phyloP scores from a whole-genome alignment of 1,140 invertebrate species.

The Aphelinus certus region DNA sequence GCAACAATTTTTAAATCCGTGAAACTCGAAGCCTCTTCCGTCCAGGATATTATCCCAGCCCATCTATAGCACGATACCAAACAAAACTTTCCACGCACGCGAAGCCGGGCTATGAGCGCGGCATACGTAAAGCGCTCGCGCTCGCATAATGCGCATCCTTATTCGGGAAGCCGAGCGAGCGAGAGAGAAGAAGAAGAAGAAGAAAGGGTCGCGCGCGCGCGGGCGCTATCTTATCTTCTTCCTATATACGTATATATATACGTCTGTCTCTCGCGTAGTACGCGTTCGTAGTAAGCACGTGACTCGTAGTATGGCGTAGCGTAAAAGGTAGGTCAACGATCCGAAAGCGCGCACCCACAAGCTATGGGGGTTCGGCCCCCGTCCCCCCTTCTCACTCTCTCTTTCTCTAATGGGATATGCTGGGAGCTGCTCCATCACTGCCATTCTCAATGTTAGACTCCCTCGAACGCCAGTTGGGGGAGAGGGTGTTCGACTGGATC shows the following conservation, averaged over 20 bases:
- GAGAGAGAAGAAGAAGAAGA: background rate
- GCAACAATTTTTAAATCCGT: background rate
- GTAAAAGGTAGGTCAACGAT: constrained; percentile 7
- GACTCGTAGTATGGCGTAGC: background rate
- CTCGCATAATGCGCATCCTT: background rate
- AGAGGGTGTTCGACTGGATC: background rate
- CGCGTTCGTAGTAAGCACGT: background rate
- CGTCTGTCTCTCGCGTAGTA: background rate
- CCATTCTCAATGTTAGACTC: background rate
- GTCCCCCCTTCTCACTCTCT: too few relatives aligned
- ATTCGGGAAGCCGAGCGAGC: background rate
- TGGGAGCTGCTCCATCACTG: background rate
- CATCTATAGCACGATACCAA: background rate
- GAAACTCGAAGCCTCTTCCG: background rate
- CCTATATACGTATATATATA: background rate
- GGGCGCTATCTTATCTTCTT: constrained; percentile 3
- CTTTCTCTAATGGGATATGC: background rate
- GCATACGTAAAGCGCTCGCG: background rate
- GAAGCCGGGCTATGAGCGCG: background rate
- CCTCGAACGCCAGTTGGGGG: background rate
- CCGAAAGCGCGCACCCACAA: background rate
- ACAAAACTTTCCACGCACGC: background rate
- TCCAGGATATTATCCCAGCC: background rate
- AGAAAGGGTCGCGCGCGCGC: background rate
- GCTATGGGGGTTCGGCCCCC: too few relatives aligned